Percentiles rank a stretch among this genome's conserved stretches.
Evolutionary conservation across 2,797 vertebrate genomes (phyloP).

Genomic region (Leptoclinus maculatus): DNA sequence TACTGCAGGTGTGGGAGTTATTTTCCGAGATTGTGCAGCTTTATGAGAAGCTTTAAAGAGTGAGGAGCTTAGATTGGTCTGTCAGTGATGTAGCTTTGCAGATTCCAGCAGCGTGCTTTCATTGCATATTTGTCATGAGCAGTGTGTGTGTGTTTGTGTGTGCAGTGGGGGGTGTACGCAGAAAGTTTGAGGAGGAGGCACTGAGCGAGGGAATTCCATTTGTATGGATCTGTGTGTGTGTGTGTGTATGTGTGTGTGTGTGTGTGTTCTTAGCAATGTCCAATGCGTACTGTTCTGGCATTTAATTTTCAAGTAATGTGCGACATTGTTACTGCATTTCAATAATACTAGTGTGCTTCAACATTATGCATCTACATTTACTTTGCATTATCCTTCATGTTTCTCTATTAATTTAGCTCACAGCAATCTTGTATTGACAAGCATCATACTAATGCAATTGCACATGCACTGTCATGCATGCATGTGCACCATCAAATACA

Average conservation of each 20-base stretch:
- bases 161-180: conserved; percentile 8
- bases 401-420: conserved; percentile 1
- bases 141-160: conserved; percentile 14
- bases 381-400: not conserved
- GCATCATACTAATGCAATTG: conserved; percentile 24
- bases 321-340: conserved; percentile 13
- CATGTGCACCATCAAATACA: not conserved
- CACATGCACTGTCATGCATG: conserved; percentile 9
- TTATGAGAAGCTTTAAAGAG: conserved; percentile 71
- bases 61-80: conserved; percentile 69
- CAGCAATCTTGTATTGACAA: conserved; percentile 19
- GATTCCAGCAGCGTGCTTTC: conserved; percentile 67
- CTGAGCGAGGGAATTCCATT: conserved; percentile 75
- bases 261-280: conserved; percentile 20
- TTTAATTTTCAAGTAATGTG: conserved; percentile 30
- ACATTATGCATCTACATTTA: not conserved
- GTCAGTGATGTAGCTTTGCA: conserved; percentile 70
- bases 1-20: conserved; percentile 78
- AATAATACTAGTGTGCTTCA: conserved; percentile 10
- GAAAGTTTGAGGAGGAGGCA: conserved; percentile 72
- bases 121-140: conserved; percentile 70
- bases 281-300: conserved; percentile 15
- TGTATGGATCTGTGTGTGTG: conserved; percentile 48
- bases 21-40: conserved; percentile 67
- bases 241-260: conserved; percentile 35